Percentiles rank a stretch among this genome's conserved stretches.
phyloP scores from a whole-genome alignment of 2,888 invertebrate genomes.

The Agapostemon virescens region DNA sequence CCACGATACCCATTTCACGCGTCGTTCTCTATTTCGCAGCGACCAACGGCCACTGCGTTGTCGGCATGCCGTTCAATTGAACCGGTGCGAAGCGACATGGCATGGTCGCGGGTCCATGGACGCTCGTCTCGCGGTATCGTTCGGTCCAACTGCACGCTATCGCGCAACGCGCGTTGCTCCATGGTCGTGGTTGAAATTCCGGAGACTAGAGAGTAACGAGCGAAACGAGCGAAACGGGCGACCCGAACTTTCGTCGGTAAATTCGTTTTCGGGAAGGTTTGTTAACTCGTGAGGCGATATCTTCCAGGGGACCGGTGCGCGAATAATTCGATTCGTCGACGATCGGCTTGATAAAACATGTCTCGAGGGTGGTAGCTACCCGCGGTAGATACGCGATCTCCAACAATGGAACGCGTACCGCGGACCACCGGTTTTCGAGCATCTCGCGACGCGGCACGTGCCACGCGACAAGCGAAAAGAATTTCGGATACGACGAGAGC shows the following conservation, averaged over 20 bases:
- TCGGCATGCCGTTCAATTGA: slow-evolving; percentile 61
- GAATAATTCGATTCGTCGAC: neutral
- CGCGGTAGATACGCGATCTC: neutral
- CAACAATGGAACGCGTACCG: neutral
- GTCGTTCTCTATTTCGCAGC: slow-evolving; percentile 66
- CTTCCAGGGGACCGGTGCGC: neutral
- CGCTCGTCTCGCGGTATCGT: slow-evolving; percentile 53
- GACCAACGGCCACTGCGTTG: slow-evolving; percentile 55
- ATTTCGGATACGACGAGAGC: too few species aligned
- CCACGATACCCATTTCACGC: slow-evolving; percentile 73
- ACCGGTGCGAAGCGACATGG: slow-evolving; percentile 13
- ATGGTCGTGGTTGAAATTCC: neutral
- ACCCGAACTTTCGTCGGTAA: too few species aligned
- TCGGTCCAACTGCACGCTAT: slow-evolving; percentile 5
- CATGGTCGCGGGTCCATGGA: slow-evolving; percentile 36
- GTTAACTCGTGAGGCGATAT: neutral
- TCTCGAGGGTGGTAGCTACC: neutral
- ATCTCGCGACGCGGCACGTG: neutral
- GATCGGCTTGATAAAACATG: neutral
- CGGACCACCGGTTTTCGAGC: neutral
- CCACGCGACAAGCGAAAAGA: too few species aligned
- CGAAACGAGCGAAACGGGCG: too few species aligned
- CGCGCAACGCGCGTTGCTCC: neutral
- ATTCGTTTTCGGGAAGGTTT: too few species aligned
- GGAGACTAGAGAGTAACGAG: neutral